Evolutionary conservation across 2,797 vertebrate genomes (phyloP).

Genomic region (Megaceryle alcyon): DNA sequence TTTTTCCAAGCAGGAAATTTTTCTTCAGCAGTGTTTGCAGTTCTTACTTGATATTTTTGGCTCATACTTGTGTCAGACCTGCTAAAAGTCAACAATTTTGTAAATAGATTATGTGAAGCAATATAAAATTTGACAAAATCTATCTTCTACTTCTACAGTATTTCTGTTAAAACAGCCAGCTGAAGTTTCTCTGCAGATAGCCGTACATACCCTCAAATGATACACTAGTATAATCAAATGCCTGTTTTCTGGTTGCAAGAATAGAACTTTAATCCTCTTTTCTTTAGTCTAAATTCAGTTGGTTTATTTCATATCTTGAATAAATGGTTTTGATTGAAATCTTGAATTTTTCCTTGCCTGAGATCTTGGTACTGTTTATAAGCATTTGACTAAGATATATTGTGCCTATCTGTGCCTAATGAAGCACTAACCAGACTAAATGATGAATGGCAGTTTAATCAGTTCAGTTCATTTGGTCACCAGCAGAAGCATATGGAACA

Average conservation of each 20-base stretch:
- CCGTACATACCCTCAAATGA: not conserved
- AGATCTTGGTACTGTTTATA: slow-evolving; percentile 25
- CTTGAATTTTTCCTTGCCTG: slow-evolving; percentile 21
- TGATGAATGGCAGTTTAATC: slow-evolving; percentile 82
- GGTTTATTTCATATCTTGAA: slow-evolving; percentile 9
- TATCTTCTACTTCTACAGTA: not conserved
- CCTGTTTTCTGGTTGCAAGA: not conserved
- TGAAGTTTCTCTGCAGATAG: not conserved
- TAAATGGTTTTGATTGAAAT: slow-evolving; percentile 21
- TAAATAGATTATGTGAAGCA: not conserved
- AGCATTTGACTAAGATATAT: slow-evolving; percentile 78
- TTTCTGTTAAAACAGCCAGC: not conserved
- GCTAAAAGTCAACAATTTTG: not conserved
- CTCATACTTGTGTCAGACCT: not conserved
- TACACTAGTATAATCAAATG: not conserved
- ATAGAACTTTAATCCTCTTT: not conserved
- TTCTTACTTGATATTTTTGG: not conserved
- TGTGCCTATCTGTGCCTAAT: slow-evolving; percentile 76
- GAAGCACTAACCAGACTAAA: slow-evolving; percentile 76
- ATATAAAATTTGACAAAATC: not conserved
- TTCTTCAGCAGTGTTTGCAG: not conserved
- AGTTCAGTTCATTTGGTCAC: slow-evolving; percentile 66
- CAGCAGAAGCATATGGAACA: slow-evolving; percentile 71
- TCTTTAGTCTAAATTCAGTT: not conserved
- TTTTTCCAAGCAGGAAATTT: not conserved